A percentile compares a stretch with the other conserved stretches of the same genome.
These are phyloP conservation scores for Orcinus orca DNA, from an alignment of 2,113 vertebrate genomes.

Conservation along the genomic window DNA sequence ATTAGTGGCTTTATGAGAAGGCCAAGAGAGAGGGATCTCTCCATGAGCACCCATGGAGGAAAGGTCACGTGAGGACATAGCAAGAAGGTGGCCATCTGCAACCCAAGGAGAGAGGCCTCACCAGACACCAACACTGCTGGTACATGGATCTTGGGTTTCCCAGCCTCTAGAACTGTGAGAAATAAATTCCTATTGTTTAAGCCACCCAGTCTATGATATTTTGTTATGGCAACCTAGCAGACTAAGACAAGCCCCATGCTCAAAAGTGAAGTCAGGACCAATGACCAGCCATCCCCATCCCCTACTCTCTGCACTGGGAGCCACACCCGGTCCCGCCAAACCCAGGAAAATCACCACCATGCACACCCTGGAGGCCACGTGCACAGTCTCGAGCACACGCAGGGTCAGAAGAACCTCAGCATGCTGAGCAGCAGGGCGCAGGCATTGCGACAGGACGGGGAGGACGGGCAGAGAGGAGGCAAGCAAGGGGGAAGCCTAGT, in stretches of 20 bases:
- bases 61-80: neutral
- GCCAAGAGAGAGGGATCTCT: neutral
- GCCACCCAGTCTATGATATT: neutral
- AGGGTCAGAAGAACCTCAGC: neutral
- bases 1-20: neutral
- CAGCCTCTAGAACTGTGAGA: neutral
- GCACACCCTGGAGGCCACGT: neutral
- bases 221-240: neutral
- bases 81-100: neutral
- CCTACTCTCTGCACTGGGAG: neutral
- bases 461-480: slow-evolving; percentile 24
- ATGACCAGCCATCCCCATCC: neutral
- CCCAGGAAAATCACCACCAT: neutral
- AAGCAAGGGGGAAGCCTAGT: neutral
- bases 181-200: neutral
- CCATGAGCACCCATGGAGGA: neutral
- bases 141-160: neutral
- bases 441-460: neutral
- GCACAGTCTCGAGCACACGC: neutral
- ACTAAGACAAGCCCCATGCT: neutral
- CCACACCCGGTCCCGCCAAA: neutral
- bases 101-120: neutral
- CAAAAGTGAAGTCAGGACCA: neutral
- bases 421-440: slow-evolving; percentile 23
- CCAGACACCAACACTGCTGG: neutral